phyloP scores from a whole-genome alignment of 2,888 invertebrate genomes.

The Nomada fucata region DNA sequence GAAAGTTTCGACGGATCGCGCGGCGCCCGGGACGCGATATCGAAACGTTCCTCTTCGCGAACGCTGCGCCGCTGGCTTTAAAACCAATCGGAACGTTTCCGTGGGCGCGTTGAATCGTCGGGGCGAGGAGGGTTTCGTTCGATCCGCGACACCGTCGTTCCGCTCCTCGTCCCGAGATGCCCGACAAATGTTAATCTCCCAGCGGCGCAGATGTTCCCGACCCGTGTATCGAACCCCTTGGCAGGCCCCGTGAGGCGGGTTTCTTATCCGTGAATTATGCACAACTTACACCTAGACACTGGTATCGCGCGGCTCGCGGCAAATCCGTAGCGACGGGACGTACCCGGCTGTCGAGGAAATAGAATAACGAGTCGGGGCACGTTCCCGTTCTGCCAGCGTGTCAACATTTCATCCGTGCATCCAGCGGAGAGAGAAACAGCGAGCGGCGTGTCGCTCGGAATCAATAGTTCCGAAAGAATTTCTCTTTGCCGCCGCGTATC shows the following conservation, averaged over 20 bases:
- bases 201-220: not conserved
- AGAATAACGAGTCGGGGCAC: constrained; percentile 42
- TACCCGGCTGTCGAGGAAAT: constrained; percentile 38
- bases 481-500: constrained; percentile 35
- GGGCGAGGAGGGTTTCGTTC: not conserved
- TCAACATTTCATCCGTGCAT: constrained; percentile 62
- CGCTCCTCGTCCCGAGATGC: not conserved
- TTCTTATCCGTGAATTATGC: constrained; percentile 43
- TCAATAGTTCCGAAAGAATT: constrained; percentile 58
- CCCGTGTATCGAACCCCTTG: not conserved
- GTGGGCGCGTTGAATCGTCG: not conserved
- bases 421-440: not conserved
- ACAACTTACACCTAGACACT: constrained; percentile 14
- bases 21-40: not conserved
- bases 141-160: no score
- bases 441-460: constrained; percentile 29
- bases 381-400: constrained; percentile 64
- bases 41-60: not conserved
- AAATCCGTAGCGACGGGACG: constrained; percentile 4
- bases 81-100: not conserved
- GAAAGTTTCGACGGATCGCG: not conserved
- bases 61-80: not conserved
- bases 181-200: not conserved
- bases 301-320: not conserved
- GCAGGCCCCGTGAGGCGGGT: not conserved